phyloP scores from a whole-genome alignment of 2,888 invertebrate species.

The Drosophila lutescens region DNA sequence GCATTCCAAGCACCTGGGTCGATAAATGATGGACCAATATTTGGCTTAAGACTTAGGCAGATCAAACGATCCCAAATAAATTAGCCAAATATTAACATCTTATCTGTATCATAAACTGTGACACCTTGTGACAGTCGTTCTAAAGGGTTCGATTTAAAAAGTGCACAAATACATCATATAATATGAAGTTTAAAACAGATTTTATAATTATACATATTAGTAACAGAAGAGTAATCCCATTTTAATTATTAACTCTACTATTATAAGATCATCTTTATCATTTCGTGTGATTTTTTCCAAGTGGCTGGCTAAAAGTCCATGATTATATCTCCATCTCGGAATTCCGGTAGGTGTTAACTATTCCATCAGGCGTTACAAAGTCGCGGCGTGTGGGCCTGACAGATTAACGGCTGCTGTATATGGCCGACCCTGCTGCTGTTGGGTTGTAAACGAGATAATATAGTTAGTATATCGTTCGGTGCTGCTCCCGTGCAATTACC shows the following conservation, averaged over 20 bases:
- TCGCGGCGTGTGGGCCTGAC: conserved; percentile 18
- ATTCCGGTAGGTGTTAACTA: conserved; percentile 36
- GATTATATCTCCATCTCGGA: conserved; percentile 8
- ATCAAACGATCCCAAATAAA: conserved; percentile 4
- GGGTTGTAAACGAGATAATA: conserved; percentile 19
- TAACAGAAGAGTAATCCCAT: not conserved
- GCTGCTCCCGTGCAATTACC: conserved; percentile 8
- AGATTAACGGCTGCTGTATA: conserved; percentile 27
- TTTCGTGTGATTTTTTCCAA: not conserved
- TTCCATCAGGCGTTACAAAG: conserved; percentile 12
- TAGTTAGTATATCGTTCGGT: conserved; percentile 26
- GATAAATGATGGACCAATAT: conserved; percentile 49
- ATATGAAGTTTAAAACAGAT: too few relatives aligned
- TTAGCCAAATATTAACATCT: conserved; percentile 25
- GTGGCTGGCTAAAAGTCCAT: not conserved
- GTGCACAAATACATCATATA: too few relatives aligned
- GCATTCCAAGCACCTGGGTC: conserved; percentile 13
- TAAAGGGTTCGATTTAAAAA: not conserved
- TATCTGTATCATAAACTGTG: conserved; percentile 25
- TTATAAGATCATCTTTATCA: not conserved
- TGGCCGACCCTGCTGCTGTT: conserved; percentile 19
- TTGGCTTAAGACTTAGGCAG: conserved; percentile 44
- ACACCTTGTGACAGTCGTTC: conserved; percentile 38
- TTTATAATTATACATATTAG: not conserved
- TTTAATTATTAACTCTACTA: not conserved